These are phyloP conservation scores for Pristionchus maxplancki DNA, from an alignment of 2,888 invertebrate species.

Conservation along the genomic window DNA sequence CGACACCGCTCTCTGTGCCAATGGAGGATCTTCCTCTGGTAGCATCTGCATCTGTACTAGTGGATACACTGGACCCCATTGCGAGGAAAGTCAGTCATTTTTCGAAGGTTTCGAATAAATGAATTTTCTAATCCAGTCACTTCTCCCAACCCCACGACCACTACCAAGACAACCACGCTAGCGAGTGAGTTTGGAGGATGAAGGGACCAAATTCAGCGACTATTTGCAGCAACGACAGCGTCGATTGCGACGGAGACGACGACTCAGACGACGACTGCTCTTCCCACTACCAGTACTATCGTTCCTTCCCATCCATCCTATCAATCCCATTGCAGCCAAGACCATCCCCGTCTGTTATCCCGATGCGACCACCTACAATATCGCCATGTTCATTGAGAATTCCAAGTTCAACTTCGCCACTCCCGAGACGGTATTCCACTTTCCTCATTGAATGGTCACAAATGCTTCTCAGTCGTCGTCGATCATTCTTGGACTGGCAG, in stretches of 20 bases:
- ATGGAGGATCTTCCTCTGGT: constrained; percentile 35
- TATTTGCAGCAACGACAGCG: background rate
- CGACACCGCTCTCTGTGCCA: constrained; percentile 26
- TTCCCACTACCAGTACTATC: background rate
- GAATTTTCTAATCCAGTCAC: background rate
- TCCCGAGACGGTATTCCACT: background rate
- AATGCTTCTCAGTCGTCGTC: background rate
- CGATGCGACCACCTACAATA: constrained; percentile 33
- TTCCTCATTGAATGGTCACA: no score
- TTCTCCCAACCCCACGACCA: constrained; percentile 24
- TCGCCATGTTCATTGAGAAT: constrained; percentile 42
- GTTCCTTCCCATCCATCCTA: no score
- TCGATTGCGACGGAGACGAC: background rate
- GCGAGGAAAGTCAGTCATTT: constrained; percentile 14
- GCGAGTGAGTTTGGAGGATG: background rate
- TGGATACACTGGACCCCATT: constrained; percentile 47
- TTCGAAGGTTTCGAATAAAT: background rate
- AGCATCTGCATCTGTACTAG: constrained; percentile 46
- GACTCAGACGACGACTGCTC: background rate
- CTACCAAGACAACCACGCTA: constrained; percentile 4
- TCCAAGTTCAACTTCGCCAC: background rate
- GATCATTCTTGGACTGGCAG: background rate
- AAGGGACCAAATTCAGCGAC: no score
- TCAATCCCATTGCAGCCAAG: background rate
- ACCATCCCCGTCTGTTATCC: constrained; percentile 31